Percentiles rank a stretch among this genome's conserved stretches.
Evolutionary conservation across 2,113 vertebrate species (phyloP).

Genomic region (Dasyprocta punctata): DNA sequence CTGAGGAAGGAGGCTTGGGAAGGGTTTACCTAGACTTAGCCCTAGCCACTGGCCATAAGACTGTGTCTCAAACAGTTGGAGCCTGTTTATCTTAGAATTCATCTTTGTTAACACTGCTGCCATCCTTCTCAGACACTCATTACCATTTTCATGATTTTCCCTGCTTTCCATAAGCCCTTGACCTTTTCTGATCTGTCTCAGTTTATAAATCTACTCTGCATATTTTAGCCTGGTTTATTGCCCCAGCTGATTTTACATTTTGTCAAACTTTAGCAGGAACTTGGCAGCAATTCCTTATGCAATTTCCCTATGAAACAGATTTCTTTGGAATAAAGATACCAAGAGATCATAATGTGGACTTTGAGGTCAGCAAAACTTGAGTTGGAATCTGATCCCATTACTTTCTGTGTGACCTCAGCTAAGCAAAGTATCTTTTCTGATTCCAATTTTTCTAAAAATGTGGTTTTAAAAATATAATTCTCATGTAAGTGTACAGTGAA

Average conservation of each 20-base stretch:
- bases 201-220: neutral
- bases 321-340: neutral
- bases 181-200: constrained; percentile 44
- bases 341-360: neutral
- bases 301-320: neutral
- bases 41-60: fast-evolving
- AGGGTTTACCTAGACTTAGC: neutral
- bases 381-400: neutral
- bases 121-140: neutral
- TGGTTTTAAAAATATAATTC: neutral
- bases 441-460: neutral
- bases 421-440: neutral
- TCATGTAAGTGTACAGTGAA: neutral
- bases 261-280: neutral
- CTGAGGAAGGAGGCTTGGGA: neutral
- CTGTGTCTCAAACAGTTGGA: neutral
- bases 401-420: neutral
- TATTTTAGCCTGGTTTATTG: neutral
- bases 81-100: neutral
- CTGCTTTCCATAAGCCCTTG: neutral
- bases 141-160: constrained; percentile 4
- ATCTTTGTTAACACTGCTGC: neutral
- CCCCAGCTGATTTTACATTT: neutral
- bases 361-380: neutral
- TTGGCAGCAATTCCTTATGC: neutral